Evolutionary conservation across 2,797 vertebrate genomes (phyloP).

Genomic region (Iguana delicatissima): DNA sequence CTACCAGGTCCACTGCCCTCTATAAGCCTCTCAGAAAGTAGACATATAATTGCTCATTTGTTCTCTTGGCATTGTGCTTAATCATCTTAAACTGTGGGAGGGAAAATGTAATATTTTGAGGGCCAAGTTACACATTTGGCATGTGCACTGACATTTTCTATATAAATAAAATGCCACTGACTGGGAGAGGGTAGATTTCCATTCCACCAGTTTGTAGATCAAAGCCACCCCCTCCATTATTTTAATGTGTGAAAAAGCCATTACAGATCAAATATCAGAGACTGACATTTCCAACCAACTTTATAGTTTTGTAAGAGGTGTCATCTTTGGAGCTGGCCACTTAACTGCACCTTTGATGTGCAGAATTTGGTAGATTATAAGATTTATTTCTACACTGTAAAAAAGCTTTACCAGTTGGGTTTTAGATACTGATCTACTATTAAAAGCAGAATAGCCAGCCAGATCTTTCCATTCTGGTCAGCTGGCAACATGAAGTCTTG

Average conservation of each 20-base stretch:
- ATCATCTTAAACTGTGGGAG: background rate
- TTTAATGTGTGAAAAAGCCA: background rate
- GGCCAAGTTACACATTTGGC: background rate
- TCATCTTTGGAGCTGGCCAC: background rate
- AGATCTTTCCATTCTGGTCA: background rate
- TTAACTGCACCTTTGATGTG: no score
- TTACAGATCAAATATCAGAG: background rate
- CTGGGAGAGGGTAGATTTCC: background rate
- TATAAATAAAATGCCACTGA: slow-evolving; percentile 2
- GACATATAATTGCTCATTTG: background rate
- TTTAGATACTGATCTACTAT: background rate
- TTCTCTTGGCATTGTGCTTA: background rate
- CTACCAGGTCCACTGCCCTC: no score
- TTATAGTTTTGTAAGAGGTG: background rate
- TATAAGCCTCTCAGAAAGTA: background rate
- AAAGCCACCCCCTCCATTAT: background rate
- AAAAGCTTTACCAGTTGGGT: background rate
- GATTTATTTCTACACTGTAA: background rate
- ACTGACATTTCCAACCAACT: background rate
- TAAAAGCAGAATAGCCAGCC: background rate
- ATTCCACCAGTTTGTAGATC: background rate
- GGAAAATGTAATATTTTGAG: background rate
- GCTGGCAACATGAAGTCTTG: background rate
- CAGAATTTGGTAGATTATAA: background rate
- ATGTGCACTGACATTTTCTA: background rate